Evolutionary conservation across 2,113 vertebrate species (phyloP).

Genomic region (Herpailurus yagouaroundi): DNA sequence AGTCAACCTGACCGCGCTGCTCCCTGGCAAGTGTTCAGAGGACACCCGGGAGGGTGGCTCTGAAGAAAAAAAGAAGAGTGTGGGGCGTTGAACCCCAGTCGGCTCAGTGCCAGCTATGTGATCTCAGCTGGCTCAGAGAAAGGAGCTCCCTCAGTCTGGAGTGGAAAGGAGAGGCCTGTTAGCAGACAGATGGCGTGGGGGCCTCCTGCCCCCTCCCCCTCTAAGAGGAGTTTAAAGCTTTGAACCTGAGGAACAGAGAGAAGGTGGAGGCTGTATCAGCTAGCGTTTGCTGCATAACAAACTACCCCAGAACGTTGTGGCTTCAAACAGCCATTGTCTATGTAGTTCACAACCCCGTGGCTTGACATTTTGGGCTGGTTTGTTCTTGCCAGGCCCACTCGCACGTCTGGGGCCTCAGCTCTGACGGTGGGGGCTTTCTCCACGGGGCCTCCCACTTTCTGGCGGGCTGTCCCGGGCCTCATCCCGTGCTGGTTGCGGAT

Average conservation of each 20-base stretch:
- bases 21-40: background rate
- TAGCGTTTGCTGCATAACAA: background rate
- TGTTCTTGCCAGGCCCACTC: background rate
- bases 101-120: background rate
- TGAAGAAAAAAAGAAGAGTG: background rate
- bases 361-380: background rate
- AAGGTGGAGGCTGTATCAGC: background rate
- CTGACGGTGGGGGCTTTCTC: background rate
- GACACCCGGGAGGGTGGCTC: background rate
- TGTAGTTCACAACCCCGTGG: background rate
- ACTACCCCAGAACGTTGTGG: background rate
- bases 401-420: background rate
- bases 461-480: background rate
- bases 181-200: background rate
- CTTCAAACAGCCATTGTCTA: background rate
- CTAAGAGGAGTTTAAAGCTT: background rate
- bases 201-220: background rate
- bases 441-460: too few relatives aligned
- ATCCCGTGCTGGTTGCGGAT: background rate
- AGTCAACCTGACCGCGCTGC: background rate
- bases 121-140: background rate
- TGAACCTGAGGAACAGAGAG: background rate
- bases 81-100: background rate
- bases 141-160: background rate
- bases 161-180: background rate